Conservation (phyloP, 2,113 vertebrate species). For the Dissostichus mawsoni region DNA sequence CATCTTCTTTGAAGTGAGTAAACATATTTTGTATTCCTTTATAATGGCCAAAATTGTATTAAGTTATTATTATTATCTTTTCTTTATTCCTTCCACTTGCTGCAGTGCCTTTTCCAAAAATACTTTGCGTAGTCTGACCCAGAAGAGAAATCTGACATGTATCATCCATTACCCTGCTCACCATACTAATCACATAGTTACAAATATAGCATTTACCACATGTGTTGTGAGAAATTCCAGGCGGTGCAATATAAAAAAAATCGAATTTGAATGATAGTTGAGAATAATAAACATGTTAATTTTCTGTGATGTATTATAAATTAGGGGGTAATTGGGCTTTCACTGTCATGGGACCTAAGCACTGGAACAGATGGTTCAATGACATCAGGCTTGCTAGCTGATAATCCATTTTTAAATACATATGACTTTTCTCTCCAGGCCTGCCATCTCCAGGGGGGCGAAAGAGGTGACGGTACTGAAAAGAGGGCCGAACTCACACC, state of each 20-base stretch:
- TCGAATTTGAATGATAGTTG: background rate
- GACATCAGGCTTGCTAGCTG: conserved; percentile 9
- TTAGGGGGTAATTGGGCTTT: conserved; percentile 27
- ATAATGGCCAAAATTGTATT: background rate
- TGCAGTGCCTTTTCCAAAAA: background rate
- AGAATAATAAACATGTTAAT: conserved; percentile 39
- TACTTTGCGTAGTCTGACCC: background rate
- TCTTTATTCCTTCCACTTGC: background rate
- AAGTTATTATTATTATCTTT: too few relatives aligned
- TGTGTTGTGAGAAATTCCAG: background rate
- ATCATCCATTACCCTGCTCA: background rate
- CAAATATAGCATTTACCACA: background rate
- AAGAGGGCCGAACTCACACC: background rate
- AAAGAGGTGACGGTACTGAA: background rate
- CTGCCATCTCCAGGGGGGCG: background rate
- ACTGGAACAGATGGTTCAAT: conserved; percentile 40
- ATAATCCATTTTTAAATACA: conserved; percentile 27
- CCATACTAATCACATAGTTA: background rate
- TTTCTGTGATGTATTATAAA: conserved; percentile 35
- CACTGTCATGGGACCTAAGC: conserved; percentile 18
- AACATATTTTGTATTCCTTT: background rate
- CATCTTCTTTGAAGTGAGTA: background rate
- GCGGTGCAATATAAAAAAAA: background rate
- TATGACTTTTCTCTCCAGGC: background rate
- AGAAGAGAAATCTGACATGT: background rate